Percentiles rank a stretch among this genome's conserved stretches.
Evolutionary conservation across 2,888 invertebrate species (phyloP).

Genomic region (Nemapogon koenigi): DNA sequence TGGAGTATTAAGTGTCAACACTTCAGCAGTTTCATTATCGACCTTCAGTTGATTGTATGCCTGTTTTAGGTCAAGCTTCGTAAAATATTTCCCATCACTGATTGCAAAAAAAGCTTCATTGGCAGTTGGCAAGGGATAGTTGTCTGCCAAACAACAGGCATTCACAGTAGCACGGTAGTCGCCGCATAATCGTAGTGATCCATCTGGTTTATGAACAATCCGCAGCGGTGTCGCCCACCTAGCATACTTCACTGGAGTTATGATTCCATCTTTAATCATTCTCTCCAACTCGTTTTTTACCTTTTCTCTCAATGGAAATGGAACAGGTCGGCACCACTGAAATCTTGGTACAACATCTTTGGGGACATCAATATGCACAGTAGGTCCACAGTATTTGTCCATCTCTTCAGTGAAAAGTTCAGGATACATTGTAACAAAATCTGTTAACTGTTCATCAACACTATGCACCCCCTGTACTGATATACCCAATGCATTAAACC

Average conservation of each 20-base stretch:
- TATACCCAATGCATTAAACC: conserved; percentile 4
- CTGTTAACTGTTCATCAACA: neutral
- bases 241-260: conserved; percentile 15
- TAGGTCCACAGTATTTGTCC: conserved; percentile 9
- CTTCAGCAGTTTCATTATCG: conserved; percentile 14
- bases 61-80: conserved; percentile 18
- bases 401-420: conserved; percentile 6
- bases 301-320: conserved; percentile 16
- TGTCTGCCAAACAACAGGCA: conserved; percentile 12
- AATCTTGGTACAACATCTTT: conserved; percentile 7
- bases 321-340: conserved; percentile 13
- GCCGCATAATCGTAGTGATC: conserved; percentile 14
- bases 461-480: conserved; percentile 1
- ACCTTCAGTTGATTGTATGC: conserved; percentile 18
- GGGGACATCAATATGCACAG: conserved; percentile 5
- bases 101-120: conserved; percentile 15
- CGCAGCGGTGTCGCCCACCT: conserved; percentile 15
- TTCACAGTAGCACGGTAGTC: conserved; percentile 18
- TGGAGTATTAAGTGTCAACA: conserved; percentile 18
- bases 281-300: conserved; percentile 14
- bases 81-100: conserved; percentile 16
- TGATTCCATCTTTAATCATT: conserved; percentile 9
- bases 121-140: conserved; percentile 16
- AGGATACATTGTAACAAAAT: neutral
- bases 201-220: conserved; percentile 14